phyloP scores from a whole-genome alignment of 2,797 vertebrate genomes.

The Phoeniculus purpureus region DNA sequence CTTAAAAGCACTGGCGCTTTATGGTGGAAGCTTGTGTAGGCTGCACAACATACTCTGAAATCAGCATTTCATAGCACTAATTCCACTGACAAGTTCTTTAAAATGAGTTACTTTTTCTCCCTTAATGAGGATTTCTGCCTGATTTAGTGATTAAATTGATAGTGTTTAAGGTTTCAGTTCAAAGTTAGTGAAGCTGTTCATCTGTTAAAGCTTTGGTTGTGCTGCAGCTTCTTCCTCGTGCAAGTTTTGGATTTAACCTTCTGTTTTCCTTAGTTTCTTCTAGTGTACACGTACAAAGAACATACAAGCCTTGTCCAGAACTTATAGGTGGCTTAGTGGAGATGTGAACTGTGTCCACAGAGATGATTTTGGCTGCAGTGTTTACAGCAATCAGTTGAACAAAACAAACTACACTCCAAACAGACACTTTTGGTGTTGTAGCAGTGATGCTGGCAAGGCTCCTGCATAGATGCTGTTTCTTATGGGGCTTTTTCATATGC shows the following conservation, averaged over 20 bases:
- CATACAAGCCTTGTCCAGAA: not conserved
- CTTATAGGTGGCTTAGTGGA: not conserved
- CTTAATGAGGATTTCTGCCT: constrained; percentile 14
- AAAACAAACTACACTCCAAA: not conserved
- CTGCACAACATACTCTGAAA: not conserved
- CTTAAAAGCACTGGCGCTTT: not conserved
- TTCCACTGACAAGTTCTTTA: constrained; percentile 26
- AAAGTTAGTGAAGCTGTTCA: not conserved
- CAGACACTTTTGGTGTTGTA: not conserved
- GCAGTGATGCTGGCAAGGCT: not conserved
- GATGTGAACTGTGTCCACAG: too few species aligned
- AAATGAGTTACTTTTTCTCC: not conserved
- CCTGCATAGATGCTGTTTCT: not conserved
- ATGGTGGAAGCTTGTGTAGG: not conserved
- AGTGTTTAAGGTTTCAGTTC: not conserved
- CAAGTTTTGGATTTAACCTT: not conserved
- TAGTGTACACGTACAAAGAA: not conserved
- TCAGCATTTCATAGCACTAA: constrained; percentile 22
- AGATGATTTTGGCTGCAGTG: not conserved
- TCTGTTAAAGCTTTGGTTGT: not conserved
- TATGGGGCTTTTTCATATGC: not conserved
- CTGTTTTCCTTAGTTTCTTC: not conserved
- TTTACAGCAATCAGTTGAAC: not conserved
- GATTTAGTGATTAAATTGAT: constrained; percentile 31
- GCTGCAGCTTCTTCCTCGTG: not conserved